Evolutionary conservation across 2,888 invertebrate genomes (phyloP), one percentile per base, ranked within the genome.

Genomic region (Leptothorax acervorum): DNA sequence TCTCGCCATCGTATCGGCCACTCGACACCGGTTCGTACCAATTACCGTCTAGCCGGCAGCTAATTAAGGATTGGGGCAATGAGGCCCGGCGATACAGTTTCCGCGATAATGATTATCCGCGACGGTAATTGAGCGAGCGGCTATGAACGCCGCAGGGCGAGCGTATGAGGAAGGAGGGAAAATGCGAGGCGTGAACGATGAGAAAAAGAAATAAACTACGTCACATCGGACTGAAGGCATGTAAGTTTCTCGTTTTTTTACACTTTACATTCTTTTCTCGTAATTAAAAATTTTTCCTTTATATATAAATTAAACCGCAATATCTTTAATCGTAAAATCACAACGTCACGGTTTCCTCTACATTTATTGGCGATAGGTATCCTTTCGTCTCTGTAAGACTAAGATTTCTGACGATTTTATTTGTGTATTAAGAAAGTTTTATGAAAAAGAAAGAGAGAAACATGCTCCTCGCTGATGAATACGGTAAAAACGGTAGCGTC

Each of bases 51-150:
- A 91, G 90, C 88, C 85, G 91, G 88, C 87, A 90, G 93, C 93
- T 93, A 93, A 93, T 93, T 93, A 93, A 93, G 92, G 93, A 93
- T 93, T 92, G 92, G 91, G 92, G 92, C 93, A 93, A 93, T 92
- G 93, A 93, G 93, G 92, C 92, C 90, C 89, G 85, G 89, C 92
- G 91, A 93, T 93, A 92, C 86, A 92, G 92, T 93, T 93, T 92
- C 92, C 89, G 92, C 90, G 93, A 93, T 93, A 93, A 93, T 93
- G 91, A 93, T 93, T 92, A 93, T 92, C 89, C 90, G 90, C 90
- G 92, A 91, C 87, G 91, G 90, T 93, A 93, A 93, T 93, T 93
- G 92, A 93, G 92, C 88, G 90, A 91, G 90, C 86, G 92, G 87
- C 75, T 85, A 68, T 83, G 45, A 68, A 89, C 90, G 88, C 91